Evolutionary conservation across 2,113 vertebrate species (phyloP), one percentile per base, ranked within the genome.

Genomic region (Mormoops blainvillei): DNA sequence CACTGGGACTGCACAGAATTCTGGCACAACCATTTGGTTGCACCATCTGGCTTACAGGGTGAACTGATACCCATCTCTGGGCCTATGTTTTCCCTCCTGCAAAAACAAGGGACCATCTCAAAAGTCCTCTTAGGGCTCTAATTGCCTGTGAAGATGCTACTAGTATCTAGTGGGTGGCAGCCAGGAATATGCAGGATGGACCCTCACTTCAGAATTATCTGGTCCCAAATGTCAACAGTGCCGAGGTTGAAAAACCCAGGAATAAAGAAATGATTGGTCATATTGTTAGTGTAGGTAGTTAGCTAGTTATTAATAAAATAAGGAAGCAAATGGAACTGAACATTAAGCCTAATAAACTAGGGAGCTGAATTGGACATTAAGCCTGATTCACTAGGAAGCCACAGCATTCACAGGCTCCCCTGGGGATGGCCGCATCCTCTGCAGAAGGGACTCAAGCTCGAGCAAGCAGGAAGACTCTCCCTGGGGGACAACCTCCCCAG

Each of bases 101-200:
- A 71, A 70, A 78, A 65, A 63, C 4, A 26, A 18, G 33, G 5
- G 12, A 33, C 33, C 9, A 11, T 38, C 26, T 77, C 41, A 18
- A 10, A 26, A 43, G 16, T 31, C 22, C 24, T 77, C 80, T 38
- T 18, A 38, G 56, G 20, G 54, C 36, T 87, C 43, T 43, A 14
- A 28, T 1, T 36, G 24, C 48, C 20, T 8, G 0, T 22, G 5
- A 36, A n/a, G 19, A 1, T 26, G 15, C 31, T 73, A 13, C 67
- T 16, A 22, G 24, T 31, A 56, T n/a, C 65, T 28, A 38, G 20
- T 7, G 38, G 50, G 36, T 3, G 14, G 15, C 52, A 80, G n/a
- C 19, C 7, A 50, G 13, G 31, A 31, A 71, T 36, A 9, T 36
- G 33, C 13, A 71, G 52, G 10, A n/a, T 1, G 1, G 1, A 26